Percentiles rank a stretch among this genome's conserved stretches.
These are phyloP conservation scores for Acrocephalus scirpaceus DNA, from an alignment of 2,797 vertebrate genomes.

Conservation along the genomic window DNA sequence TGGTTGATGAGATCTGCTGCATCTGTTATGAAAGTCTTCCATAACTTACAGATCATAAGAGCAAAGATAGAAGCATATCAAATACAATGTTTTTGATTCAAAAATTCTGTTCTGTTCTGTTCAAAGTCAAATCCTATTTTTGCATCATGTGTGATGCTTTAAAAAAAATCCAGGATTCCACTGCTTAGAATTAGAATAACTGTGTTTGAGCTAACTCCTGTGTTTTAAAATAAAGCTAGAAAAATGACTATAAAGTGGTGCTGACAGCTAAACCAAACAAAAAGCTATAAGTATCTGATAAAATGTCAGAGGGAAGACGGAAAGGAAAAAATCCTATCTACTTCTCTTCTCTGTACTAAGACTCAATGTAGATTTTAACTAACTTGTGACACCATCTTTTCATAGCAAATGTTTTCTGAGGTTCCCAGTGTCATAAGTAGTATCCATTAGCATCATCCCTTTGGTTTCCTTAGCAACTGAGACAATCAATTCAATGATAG, in stretches of 20 bases:
- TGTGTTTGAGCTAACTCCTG: not conserved
- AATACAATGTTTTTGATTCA: conserved; percentile 62
- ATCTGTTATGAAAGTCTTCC: conserved; percentile 50
- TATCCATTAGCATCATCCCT: conserved; percentile 74
- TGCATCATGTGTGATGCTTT: not conserved
- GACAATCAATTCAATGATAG: conserved; percentile 72
- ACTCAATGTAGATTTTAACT: conserved; percentile 31
- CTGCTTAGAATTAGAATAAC: not conserved
- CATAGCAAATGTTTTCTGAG: conserved; percentile 70
- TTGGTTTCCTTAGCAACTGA: conserved; percentile 77
- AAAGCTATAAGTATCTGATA: conserved; percentile 8
- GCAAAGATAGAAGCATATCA: conserved; percentile 47
- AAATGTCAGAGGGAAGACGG: not conserved
- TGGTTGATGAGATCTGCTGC: conserved; percentile 58
- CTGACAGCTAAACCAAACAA: conserved; percentile 24
- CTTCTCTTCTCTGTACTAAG: not conserved
- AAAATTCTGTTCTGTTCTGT: conserved; percentile 46
- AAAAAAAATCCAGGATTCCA: not conserved
- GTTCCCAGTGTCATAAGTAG: conserved; percentile 76
- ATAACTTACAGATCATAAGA: conserved; percentile 47
- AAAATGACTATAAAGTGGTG: not conserved
- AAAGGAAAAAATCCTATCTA: not conserved
- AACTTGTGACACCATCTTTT: conserved; percentile 68
- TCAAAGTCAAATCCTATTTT: not conserved
- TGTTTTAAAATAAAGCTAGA: not conserved